Evolutionary conservation across 2,797 vertebrate genomes (phyloP).

Genomic region (Pristis pectinata): DNA sequence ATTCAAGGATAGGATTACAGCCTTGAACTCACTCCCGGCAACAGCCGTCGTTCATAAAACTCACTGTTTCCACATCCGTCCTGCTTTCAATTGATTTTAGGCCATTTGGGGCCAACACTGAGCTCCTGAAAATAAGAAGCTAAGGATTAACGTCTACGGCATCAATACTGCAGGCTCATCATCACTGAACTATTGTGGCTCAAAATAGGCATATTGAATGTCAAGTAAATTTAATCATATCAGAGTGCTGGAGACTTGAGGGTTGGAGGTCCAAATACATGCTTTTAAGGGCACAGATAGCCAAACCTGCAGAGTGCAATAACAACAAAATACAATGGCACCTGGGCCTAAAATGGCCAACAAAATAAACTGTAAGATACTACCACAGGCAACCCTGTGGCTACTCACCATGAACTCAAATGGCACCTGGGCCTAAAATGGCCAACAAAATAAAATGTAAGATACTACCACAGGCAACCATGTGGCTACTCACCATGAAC

Average conservation of each 20-base stretch:
- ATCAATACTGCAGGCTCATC: background rate
- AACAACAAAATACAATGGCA: background rate
- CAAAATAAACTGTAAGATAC: too few relatives aligned
- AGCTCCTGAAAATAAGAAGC: background rate
- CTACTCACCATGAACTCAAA: background rate
- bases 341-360: too few relatives aligned
- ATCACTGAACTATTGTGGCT: background rate
- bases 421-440: background rate
- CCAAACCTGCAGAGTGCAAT: background rate
- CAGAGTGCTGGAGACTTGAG: background rate
- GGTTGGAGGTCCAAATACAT: background rate
- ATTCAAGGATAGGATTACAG: background rate
- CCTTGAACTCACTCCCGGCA: background rate
- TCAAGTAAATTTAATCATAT: background rate
- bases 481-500: background rate
- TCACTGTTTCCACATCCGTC: conserved; percentile 1
- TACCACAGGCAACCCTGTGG: background rate
- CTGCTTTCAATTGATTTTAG: conserved; percentile 17
- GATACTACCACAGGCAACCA: background rate
- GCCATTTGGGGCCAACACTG: background rate
- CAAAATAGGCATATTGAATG: background rate
- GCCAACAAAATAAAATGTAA: too few relatives aligned
- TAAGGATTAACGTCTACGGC: conserved; percentile 2
- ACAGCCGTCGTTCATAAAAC: background rate
- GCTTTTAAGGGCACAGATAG: background rate